Conservation (phyloP, 1,140 invertebrate genomes). For the Hetaerina americana region DNA sequence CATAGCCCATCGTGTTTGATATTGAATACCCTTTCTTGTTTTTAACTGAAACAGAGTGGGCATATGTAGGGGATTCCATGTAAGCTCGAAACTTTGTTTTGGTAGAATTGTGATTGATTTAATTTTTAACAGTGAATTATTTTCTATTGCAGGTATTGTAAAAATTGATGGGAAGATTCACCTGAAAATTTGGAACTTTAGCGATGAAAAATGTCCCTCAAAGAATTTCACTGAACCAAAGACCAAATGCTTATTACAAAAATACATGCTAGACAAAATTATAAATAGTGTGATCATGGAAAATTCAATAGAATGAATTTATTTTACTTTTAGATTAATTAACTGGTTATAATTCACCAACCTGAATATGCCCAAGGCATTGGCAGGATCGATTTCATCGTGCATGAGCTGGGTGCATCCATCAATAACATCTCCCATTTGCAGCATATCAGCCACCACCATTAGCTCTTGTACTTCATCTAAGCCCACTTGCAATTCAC, state of each 20-base stretch:
- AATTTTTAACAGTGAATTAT: too few species aligned
- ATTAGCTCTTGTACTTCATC: conserved; percentile 81
- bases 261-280: conserved; percentile 1
- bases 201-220: too few species aligned
- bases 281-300: background rate
- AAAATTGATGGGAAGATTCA: too few species aligned
- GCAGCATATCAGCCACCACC: conserved; percentile 84
- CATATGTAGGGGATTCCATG: too few species aligned
- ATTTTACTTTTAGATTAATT: background rate
- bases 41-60: too few species aligned
- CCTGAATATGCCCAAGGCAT: conserved; percentile 81
- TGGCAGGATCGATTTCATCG: conserved; percentile 75
- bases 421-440: conserved; percentile 70
- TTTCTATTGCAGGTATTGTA: too few species aligned
- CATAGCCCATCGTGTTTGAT: too few species aligned
- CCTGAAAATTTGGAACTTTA: too few species aligned
- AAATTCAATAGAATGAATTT: conserved; percentile 7
- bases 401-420: conserved; percentile 80
- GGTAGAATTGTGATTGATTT: too few species aligned
- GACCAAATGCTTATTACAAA: background rate
- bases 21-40: too few species aligned
- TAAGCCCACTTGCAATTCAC: conserved; percentile 40
- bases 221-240: too few species aligned
- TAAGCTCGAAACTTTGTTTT: too few species aligned
- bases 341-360: conserved; percentile 25